These are phyloP conservation scores for Polydrusus tereticollis DNA, from an alignment of 2,888 invertebrate genomes.

Conservation along the genomic window DNA sequence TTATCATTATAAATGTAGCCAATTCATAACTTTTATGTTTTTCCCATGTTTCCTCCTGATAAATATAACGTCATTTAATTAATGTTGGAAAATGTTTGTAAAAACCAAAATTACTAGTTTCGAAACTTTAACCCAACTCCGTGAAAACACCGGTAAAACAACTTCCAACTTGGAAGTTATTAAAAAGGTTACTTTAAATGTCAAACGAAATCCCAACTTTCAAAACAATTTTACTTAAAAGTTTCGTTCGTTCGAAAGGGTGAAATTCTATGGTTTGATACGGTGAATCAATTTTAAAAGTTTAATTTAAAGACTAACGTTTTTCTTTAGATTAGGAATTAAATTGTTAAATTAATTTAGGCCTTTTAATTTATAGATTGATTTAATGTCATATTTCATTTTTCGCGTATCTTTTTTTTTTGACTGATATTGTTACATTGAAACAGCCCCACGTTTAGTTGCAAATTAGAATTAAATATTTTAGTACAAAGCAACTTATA, in stretches of 20 bases:
- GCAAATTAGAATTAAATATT: too few relatives aligned
- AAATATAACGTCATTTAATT: background rate
- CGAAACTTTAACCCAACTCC: background rate
- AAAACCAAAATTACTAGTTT: background rate
- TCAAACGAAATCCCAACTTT: slow-evolving; percentile 8
- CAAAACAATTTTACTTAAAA: slow-evolving; percentile 9
- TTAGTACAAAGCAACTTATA: too few relatives aligned
- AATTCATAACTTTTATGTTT: too few relatives aligned
- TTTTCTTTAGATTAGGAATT: background rate
- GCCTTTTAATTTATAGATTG: too few relatives aligned
- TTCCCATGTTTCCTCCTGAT: background rate
- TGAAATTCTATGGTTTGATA: background rate
- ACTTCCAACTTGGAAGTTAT: slow-evolving; percentile 5
- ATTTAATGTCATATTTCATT: too few relatives aligned
- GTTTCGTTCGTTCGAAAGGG: slow-evolving; percentile 13
- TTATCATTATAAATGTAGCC: too few relatives aligned
- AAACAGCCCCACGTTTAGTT: too few relatives aligned
- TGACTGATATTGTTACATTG: too few relatives aligned
- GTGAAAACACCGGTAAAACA: slow-evolving; percentile 10
- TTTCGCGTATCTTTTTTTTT: too few relatives aligned
- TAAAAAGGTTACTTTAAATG: slow-evolving; percentile 13
- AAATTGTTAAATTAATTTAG: too few relatives aligned
- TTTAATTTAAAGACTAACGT: background rate
- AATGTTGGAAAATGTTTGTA: background rate
- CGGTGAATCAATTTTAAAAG: background rate